A percentile compares a stretch with the other conserved stretches of the same genome.
Evolutionary conservation across 2,797 vertebrate species (phyloP).

Genomic region (Melanotaenia parkinsoni): DNA sequence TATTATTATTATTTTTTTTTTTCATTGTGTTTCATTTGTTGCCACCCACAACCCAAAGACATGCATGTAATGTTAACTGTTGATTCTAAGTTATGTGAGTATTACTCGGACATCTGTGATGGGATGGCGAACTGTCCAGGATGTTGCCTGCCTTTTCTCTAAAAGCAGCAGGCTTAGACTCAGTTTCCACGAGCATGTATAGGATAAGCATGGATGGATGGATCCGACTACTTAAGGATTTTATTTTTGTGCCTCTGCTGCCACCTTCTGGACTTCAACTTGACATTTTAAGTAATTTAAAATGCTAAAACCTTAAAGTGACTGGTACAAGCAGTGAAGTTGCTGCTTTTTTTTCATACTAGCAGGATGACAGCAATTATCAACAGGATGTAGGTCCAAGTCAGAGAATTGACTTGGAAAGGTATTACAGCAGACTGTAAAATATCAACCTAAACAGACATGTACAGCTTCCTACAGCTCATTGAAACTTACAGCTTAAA

Average conservation of each 20-base stretch:
- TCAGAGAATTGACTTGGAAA: neutral
- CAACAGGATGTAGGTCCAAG: neutral
- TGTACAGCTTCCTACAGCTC: no score
- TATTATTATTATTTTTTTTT: no score
- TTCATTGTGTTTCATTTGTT: neutral
- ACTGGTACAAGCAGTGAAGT: neutral
- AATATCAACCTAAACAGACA: no score
- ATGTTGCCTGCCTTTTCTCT: neutral
- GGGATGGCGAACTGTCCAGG: neutral
- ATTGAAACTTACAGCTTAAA: no score
- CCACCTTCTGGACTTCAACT: conserved; percentile 66
- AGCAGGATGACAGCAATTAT: neutral
- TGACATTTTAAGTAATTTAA: neutral
- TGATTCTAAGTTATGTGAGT: neutral
- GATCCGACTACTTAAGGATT: neutral
- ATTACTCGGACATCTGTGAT: neutral
- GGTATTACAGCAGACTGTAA: no score
- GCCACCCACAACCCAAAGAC: neutral
- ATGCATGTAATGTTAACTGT: neutral
- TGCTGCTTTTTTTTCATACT: neutral
- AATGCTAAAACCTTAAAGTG: neutral
- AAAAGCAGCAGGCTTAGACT: neutral
- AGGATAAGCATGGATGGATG: neutral
- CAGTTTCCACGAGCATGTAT: neutral
- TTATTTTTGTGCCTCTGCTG: conserved; percentile 51